Conservation (phyloP, 2,888 invertebrate species). For the Dryobota labecula region DNA sequence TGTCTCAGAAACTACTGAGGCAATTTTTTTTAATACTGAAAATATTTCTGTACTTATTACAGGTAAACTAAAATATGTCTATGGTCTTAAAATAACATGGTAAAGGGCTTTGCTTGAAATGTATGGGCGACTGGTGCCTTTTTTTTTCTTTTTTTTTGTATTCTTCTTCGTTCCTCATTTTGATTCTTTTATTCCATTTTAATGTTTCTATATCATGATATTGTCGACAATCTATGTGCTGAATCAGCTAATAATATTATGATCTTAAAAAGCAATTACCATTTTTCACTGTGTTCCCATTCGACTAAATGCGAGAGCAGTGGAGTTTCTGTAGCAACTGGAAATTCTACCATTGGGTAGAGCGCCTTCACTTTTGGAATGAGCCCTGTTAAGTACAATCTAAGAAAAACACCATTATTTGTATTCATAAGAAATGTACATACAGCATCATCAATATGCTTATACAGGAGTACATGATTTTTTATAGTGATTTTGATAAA, state of each 20-base stretch:
- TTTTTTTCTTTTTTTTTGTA: not conserved
- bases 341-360: conserved; percentile 93
- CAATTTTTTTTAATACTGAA: too few relatives aligned
- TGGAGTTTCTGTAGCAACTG: conserved; percentile 96
- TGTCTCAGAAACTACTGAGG: too few relatives aligned
- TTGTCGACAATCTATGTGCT: too few relatives aligned
- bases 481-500: not conserved
- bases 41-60: too few relatives aligned
- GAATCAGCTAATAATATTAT: not conserved
- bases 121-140: too few relatives aligned
- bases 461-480: not conserved
- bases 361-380: conserved; percentile 92
- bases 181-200: not conserved
- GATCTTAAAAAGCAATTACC: conserved; percentile 79
- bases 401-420: conserved; percentile 69
- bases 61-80: too few relatives aligned
- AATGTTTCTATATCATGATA: not conserved
- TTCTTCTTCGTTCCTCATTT: not conserved
- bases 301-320: conserved; percentile 94
- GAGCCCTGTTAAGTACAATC: conserved; percentile 93
- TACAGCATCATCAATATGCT: not conserved
- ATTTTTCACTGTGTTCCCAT: conserved; percentile 95
- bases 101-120: too few relatives aligned
- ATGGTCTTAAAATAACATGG: too few relatives aligned
- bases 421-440: not conserved